These are phyloP conservation scores for Loxodonta africana DNA, from an alignment of 2,113 vertebrate species.

Conservation along the genomic window DNA sequence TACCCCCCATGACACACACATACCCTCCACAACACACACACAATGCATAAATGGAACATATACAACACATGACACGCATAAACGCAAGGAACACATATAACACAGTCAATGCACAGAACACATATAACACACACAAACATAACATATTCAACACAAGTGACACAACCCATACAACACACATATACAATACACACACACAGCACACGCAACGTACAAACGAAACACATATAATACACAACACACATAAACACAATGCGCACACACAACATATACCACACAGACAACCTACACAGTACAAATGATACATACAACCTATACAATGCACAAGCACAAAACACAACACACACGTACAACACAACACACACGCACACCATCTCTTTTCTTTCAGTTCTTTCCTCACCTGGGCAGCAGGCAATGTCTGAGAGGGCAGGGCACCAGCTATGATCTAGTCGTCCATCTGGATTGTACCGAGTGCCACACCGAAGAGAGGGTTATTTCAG, in stretches of 20 bases:
- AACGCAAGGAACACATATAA: not conserved
- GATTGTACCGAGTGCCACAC: not conserved
- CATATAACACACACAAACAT: not conserved
- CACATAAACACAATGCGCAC: not conserved
- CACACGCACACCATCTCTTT: not conserved
- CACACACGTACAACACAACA: not conserved
- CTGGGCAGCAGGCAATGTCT: not conserved
- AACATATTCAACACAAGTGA: not conserved
- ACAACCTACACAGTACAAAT: not conserved
- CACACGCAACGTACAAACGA: not conserved
- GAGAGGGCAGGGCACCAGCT: not conserved
- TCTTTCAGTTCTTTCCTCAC: not conserved
- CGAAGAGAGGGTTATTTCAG: constrained; percentile 59
- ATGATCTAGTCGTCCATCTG: not conserved
- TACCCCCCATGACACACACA: not conserved
- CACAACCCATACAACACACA: not conserved
- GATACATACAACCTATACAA: not conserved
- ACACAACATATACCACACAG: not conserved
- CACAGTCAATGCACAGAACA: not conserved
- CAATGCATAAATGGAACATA: not conserved
- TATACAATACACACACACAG: not conserved
- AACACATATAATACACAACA: not conserved
- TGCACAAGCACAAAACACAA: not conserved
- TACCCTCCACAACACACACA: not conserved
- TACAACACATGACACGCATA: not conserved